These are phyloP conservation scores for Oligia latruncula DNA, from an alignment of 2,888 invertebrate genomes.

Conservation along the genomic window DNA sequence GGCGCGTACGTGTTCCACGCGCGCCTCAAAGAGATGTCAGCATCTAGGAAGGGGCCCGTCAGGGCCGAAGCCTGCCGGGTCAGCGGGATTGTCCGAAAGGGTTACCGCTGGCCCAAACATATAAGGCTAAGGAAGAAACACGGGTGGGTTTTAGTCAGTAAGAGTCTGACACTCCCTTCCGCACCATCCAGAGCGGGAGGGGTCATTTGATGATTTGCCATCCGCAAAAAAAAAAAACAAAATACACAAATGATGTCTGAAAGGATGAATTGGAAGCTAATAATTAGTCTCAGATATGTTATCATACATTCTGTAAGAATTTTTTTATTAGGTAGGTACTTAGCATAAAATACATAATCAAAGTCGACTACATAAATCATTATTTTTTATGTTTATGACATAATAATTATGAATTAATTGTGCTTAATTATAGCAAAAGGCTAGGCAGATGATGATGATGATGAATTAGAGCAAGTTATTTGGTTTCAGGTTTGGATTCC, in stretches of 20 bases:
- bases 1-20: too few species aligned
- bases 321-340: constrained; percentile 14
- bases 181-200: too few species aligned
- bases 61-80: too few species aligned
- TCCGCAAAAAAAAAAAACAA: background rate
- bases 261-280: background rate
- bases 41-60: too few species aligned
- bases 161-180: too few species aligned
- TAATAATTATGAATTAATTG: constrained; percentile 12
- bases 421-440: background rate
- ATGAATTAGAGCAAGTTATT: too few species aligned
- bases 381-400: background rate
- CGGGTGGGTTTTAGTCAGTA: too few species aligned
- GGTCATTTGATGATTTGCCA: too few species aligned
- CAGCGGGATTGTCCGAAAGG: too few species aligned
- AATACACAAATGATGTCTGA: background rate
- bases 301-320: background rate
- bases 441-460: background rate
- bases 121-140: too few species aligned
- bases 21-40: too few species aligned
- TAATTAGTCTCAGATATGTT: background rate
- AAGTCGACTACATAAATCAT: background rate
- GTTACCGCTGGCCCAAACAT: too few species aligned
- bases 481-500: background rate
- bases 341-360: constrained; percentile 3